Base-by-base conservation (phyloP, 2,888 invertebrate genomes). In the Cremastinae sp. region DNA sequence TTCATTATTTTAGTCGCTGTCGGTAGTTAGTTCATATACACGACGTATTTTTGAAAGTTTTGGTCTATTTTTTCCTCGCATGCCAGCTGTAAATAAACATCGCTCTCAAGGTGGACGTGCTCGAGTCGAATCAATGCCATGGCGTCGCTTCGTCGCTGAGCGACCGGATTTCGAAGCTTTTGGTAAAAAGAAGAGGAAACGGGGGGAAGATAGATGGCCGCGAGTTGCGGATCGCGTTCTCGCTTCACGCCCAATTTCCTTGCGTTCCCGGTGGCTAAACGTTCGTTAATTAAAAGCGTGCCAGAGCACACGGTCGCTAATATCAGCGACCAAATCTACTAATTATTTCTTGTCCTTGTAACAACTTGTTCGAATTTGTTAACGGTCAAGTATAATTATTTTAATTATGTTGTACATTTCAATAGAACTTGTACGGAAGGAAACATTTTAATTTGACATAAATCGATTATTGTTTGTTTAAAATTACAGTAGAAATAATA, bases 31-130 rank as follows among this genome's bases (percentile, higher is more conserved):
- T 69, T 37, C 1, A 28, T 12, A 12, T 5, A 2, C 9, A 12
- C 14, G 35, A 28, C 10, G 37, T n/a, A 18, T 47, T 35, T 47
- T 28, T 0, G 37, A 1, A 5, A 28, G 28, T 28, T 28, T 28
- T 39, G 14, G 14, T 16, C 5, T 41, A 39, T 69, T 49, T 18
- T 51, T 20, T 4, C 4, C 8, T 41, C 22, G 1, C 43, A 5
- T 55, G 4, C 59, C 4, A 49, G 68, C 76, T 69, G 69, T 53
- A 73, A 76, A 73, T 73, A 76, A 76, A 76, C 59, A 72, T 64
- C 47, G 59, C 47, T 51, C 53, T 47, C 49, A 8, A 35, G 35
- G 45, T 47, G 12, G 14, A 62, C 49, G 43, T 59, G 43, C 47
- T 65, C 58, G 64, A 68, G 58, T 53, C 35, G 45, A 58, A 68